Percentiles rank a stretch among this genome's conserved stretches.
These are phyloP conservation scores for Cheilosia variabilis DNA, from an alignment of 2,888 invertebrate genomes.

Conservation along the genomic window DNA sequence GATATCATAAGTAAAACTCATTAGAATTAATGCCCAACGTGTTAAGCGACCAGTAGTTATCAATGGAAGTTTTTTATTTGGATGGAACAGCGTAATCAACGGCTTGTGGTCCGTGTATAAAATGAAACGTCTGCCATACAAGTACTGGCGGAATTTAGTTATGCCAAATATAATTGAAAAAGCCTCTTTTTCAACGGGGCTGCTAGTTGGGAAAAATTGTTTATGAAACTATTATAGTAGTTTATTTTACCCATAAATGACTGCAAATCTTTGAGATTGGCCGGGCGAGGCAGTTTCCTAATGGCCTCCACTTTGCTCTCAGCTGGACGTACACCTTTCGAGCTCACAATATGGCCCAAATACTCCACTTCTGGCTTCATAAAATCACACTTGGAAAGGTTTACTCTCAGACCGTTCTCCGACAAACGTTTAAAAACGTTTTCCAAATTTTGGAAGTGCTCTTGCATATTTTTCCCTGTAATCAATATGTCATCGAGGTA, in stretches of 20 bases:
- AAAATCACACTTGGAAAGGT: slow-evolving; percentile 23
- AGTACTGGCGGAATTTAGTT: slow-evolving; percentile 79
- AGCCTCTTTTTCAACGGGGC: slow-evolving; percentile 64
- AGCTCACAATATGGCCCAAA: slow-evolving; percentile 34
- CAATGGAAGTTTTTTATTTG: slow-evolving; percentile 28
- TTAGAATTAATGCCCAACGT: slow-evolving; percentile 49
- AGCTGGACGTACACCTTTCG: slow-evolving; percentile 20
- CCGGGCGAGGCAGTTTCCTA: slow-evolving; percentile 28
- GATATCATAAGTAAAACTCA: slow-evolving; percentile 41
- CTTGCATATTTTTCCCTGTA: slow-evolving; percentile 32
- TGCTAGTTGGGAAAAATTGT: slow-evolving; percentile 11
- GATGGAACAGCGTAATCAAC: slow-evolving; percentile 54
- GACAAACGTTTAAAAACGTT: no score
- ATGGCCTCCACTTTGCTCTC: slow-evolving; percentile 23
- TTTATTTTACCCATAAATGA: slow-evolving; percentile 48
- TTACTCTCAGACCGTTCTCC: slow-evolving; percentile 23
- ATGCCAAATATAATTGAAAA: slow-evolving; percentile 43
- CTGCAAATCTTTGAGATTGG: slow-evolving; percentile 20
- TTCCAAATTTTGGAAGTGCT: no score
- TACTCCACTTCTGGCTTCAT: slow-evolving; percentile 58
- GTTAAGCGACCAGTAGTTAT: slow-evolving; percentile 27
- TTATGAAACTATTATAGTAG: slow-evolving; percentile 31
- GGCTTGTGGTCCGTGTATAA: slow-evolving; percentile 82
- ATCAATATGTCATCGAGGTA: slow-evolving; percentile 54
- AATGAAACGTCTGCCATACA: slow-evolving; percentile 80